These are phyloP conservation scores for Melanchra persicariae DNA, from an alignment of 2,888 invertebrate species.

Conservation along the genomic window DNA sequence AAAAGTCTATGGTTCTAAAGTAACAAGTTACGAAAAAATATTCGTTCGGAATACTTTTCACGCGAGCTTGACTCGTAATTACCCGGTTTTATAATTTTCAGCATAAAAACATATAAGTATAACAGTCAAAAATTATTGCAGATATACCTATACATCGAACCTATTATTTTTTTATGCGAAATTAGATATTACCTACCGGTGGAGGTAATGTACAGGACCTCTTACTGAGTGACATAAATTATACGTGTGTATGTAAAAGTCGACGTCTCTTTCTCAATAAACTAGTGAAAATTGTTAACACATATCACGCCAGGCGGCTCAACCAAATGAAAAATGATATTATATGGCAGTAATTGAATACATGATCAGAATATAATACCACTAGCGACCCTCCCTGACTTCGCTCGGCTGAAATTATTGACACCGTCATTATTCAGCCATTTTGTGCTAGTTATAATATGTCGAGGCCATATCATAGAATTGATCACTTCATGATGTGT, in stretches of 20 bases:
- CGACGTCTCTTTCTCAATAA: conserved; percentile 48
- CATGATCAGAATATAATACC: conserved; percentile 70
- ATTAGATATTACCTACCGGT: conserved; percentile 15
- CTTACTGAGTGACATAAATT: conserved; percentile 32
- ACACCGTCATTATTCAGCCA: background rate
- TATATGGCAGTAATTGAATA: conserved; percentile 74
- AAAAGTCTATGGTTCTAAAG: too few species aligned
- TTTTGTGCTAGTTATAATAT: background rate
- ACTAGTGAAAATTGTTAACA: conserved; percentile 67
- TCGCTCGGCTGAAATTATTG: background rate
- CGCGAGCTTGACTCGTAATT: too few species aligned
- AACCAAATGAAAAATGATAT: conserved; percentile 69
- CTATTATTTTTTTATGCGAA: conserved; percentile 9
- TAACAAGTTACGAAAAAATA: too few species aligned
- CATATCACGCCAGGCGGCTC: conserved; percentile 57
- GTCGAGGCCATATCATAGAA: too few species aligned
- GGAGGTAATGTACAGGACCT: conserved; percentile 10
- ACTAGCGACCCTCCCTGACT: background rate
- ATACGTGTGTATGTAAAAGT: conserved; percentile 45
- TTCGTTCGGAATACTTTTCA: too few species aligned
- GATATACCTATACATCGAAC: background rate
- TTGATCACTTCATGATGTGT: too few species aligned
- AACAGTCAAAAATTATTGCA: background rate
- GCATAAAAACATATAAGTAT: background rate
- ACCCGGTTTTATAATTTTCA: background rate